Evolutionary conservation across 2,888 invertebrate genomes (phyloP), one percentile per base, ranked within the genome.

Genomic region (Melinaea menophilus): DNA sequence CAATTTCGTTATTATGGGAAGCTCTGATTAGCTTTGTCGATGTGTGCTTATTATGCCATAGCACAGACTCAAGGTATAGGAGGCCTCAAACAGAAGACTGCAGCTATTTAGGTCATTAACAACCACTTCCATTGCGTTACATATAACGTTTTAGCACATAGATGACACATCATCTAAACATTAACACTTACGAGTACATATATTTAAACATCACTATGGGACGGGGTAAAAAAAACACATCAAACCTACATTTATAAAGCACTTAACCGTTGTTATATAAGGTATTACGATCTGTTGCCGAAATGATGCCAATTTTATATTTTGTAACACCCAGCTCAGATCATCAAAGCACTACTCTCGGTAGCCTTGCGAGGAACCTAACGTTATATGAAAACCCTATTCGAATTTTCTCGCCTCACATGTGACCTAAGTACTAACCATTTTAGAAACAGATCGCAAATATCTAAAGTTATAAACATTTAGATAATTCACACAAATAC

Each of bases 371-470:
- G 55, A 66, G 61, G 65, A 63, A 65, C 68, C 58, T 68, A 67
- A 51, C 59, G 56, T 63, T 67, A 67, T 58, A 59, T 56, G 35
- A 58, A 56, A 58, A 46, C 58, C 58, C 58, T 57, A 56, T 61
- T 64, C 57, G 57, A 56, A 41, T 56, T 55, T 59, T 51, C 48
- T 63, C 69, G 45, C 61, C 67, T 75, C 72, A 70, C 72, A 75
- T 9, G 31, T 71, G 67, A 69, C 68, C 68, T 72, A 68, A 41
- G 41, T 9, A 70, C 81, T 79, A 81, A 83, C 85, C 90, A 90
- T 89, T 90, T 90, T 79, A 90, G 90, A 78, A 90, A 90, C 90
- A 90, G 90, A 90, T 90, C 90, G 90, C 89, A 90, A 90, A 88
- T 79, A 79, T 78, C 76, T 77, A 80, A 76, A 75, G 75, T 65